phyloP scores from a whole-genome alignment of 2,797 vertebrate genomes.

The Hypotaenidia philippensis region DNA sequence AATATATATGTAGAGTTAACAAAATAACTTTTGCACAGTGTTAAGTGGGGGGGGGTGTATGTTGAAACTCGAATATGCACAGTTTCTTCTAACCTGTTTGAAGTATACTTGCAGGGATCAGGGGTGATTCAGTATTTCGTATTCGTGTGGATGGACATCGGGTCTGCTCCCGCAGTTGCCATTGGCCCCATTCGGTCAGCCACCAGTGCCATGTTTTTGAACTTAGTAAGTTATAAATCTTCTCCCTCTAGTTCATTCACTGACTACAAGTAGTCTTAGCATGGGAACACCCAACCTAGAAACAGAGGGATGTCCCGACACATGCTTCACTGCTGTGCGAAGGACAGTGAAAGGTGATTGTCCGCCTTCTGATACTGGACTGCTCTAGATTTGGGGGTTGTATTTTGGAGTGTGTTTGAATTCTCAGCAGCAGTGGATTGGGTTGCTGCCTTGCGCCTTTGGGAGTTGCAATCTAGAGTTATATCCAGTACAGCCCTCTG shows the following conservation, averaged over 20 bases:
- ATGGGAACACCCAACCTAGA: not conserved
- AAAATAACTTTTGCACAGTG: constrained; percentile 65
- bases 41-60: constrained; percentile 8
- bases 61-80: constrained; percentile 51
- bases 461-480: not conserved
- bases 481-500: not conserved
- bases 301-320: not conserved
- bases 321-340: not conserved
- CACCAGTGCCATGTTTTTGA: constrained; percentile 33
- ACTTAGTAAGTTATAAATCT: not conserved
- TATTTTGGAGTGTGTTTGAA: not conserved
- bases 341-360: not conserved
- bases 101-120: constrained; percentile 70
- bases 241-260: not conserved
- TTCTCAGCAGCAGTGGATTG: not conserved
- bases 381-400: not conserved
- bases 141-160: constrained; percentile 33
- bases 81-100: constrained; percentile 68
- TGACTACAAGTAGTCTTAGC: not conserved
- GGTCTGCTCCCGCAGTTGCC: constrained; percentile 61
- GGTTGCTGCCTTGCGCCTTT: not conserved
- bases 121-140: constrained; percentile 70
- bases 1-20: constrained; percentile 43
- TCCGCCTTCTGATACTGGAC: not conserved
- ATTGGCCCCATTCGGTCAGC: not conserved